phyloP scores from a whole-genome alignment of 2,888 invertebrate species.

The Drosophila nr. perissopoda region DNA sequence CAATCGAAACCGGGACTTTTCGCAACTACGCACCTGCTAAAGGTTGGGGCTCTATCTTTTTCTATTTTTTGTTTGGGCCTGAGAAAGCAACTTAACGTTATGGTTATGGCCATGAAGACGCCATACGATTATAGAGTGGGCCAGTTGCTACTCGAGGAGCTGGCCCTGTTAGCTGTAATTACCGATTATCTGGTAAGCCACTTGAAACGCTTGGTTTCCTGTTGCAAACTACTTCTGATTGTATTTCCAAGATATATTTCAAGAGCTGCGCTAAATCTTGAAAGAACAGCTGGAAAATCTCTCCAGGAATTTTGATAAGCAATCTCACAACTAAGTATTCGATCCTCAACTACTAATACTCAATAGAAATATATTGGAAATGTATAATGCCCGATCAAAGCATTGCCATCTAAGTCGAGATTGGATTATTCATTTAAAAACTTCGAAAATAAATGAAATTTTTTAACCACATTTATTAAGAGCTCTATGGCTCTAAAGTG shows the following conservation, averaged over 20 bases:
- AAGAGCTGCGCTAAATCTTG: constrained; percentile 23
- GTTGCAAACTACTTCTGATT: constrained; percentile 10
- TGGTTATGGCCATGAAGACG: constrained; percentile 45
- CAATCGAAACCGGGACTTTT: constrained; percentile 18
- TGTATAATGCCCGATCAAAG: neutral
- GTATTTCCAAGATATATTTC: neutral
- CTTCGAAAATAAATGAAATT: neutral
- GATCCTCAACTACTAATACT: neutral
- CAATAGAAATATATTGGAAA: neutral
- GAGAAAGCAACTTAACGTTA: constrained; percentile 40
- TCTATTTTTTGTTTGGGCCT: neutral
- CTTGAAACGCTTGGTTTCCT: constrained; percentile 20
- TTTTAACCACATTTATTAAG: neutral
- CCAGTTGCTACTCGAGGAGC: constrained; percentile 26
- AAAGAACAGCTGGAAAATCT: constrained; percentile 5
- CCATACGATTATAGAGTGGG: constrained; percentile 8
- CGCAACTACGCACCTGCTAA: constrained; percentile 23
- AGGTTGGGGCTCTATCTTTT: constrained; percentile 2
- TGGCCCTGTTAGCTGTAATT: constrained; percentile 30
- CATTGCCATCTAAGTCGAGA: too few relatives aligned
- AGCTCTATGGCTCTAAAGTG: neutral
- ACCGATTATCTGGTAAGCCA: constrained; percentile 46
- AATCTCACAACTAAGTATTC: constrained; percentile 12
- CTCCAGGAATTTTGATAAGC: constrained; percentile 24
- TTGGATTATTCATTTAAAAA: neutral